phyloP scores from a whole-genome alignment of 2,888 invertebrate genomes.

The Drosophila quasianomalipes region DNA sequence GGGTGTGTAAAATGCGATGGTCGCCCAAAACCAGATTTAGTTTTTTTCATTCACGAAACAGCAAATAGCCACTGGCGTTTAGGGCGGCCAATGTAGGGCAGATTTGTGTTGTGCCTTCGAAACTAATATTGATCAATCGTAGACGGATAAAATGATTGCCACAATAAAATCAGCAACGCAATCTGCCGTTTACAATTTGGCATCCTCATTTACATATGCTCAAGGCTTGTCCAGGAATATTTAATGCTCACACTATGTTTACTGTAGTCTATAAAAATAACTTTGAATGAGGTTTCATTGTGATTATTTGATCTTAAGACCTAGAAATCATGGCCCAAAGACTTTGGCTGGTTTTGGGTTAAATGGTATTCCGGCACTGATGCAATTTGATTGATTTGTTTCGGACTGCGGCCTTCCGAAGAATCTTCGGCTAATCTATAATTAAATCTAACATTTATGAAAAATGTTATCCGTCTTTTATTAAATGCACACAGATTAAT shows the following conservation, averaged over 20 bases:
- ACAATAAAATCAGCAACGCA: slow-evolving; percentile 10
- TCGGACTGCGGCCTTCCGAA: slow-evolving; percentile 31
- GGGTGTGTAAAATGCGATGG: slow-evolving; percentile 32
- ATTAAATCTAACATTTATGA: slow-evolving; percentile 41
- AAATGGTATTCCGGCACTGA: slow-evolving; percentile 27
- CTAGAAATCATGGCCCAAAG: slow-evolving; percentile 9
- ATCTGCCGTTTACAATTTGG: slow-evolving; percentile 10
- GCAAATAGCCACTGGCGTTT: slow-evolving; percentile 25
- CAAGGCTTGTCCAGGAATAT: slow-evolving; percentile 8
- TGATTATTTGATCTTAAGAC: not conserved
- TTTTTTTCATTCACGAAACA: slow-evolving; percentile 7
- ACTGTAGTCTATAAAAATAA: not conserved
- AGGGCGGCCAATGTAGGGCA: slow-evolving; percentile 39
- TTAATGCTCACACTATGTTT: not conserved
- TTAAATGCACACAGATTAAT: slow-evolving; percentile 2
- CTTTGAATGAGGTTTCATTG: not conserved
- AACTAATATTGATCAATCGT: slow-evolving; percentile 30
- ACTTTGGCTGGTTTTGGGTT: not conserved
- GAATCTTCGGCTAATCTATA: slow-evolving; percentile 29
- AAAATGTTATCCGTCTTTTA: slow-evolving; percentile 17
- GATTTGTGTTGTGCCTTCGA: slow-evolving; percentile 3
- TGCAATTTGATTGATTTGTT: slow-evolving; percentile 28
- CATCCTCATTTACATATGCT: slow-evolving; percentile 18
- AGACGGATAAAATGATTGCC: slow-evolving; percentile 34
- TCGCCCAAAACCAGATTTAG: not conserved